Evolutionary conservation across 2,888 invertebrate species (phyloP), one percentile per base, ranked within the genome.

Genomic region (Parthenolecanium corni): DNA sequence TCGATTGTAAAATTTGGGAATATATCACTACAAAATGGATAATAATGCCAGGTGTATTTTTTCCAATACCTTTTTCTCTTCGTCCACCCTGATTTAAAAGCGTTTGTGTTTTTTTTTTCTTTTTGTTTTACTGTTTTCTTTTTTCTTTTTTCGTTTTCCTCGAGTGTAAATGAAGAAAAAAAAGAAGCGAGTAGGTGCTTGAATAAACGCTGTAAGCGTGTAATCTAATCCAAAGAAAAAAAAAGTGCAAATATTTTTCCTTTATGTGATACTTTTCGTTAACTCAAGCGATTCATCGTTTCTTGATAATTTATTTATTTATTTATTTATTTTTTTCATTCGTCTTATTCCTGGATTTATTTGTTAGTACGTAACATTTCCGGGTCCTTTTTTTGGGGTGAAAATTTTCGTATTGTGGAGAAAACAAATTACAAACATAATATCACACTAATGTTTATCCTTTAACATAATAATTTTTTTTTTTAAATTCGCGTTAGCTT

Each of bases 241-340:
- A 42, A 42, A 42, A 42, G 44, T 42, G 44, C 44, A 42, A 42
- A 42, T 42, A 42, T 42, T 42, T 42, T 42, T 42, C 44, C 44
- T 42, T 42, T 42, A 42, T 42, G 44, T 42, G 44, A 42, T 42
- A 42, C 44, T 42, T 42, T 42, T 42, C 44, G 44, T 42, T 42
- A 42, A 31, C 31, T 31, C 31, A 9, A 31, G 9, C 31, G 31
- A 9, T 31, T 31, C 31, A 31, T 31, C 31, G 31, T 31, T 31
- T 31, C 31, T 31, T 31, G 9, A 31, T 31, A 31, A 6, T 31
- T 31, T 6, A 6, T 31, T 31, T 6, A 6, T 31, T 31, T 6
- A 6, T 31, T 31, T 31, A 31, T 31, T 31, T 31, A 31, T 31
- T 31, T 31, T 31, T 31, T 31, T 31, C 9, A 9, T 31, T 31